These are phyloP conservation scores for Porites rus DNA, from an alignment of 92 coral and sea anemone species.

Conservation along the genomic window DNA sequence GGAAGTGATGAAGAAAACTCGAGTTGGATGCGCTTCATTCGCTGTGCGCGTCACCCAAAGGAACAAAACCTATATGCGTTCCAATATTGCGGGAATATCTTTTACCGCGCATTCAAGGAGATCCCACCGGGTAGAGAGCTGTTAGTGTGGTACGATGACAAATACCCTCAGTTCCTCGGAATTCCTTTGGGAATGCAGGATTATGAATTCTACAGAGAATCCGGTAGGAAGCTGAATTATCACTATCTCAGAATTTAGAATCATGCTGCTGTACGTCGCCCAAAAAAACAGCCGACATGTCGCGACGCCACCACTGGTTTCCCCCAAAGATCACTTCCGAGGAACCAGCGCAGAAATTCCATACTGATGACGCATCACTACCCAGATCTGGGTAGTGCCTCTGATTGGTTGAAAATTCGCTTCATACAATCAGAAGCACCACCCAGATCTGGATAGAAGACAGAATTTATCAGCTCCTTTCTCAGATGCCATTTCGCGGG, in stretches of 20 bases:
- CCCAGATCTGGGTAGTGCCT: too few species aligned
- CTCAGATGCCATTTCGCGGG: too few species aligned
- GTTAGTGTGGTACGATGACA: slow-evolving; percentile 96
- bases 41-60: slow-evolving; percentile 88
- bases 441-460: too few species aligned
- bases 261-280: not conserved
- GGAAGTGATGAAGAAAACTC: slow-evolving; percentile 93
- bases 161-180: slow-evolving; percentile 87
- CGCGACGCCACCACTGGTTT: too few species aligned
- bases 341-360: too few species aligned
- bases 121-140: slow-evolving; percentile 88
- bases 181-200: slow-evolving; percentile 85
- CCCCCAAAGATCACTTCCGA: too few species aligned
- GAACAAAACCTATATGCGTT: slow-evolving; percentile 96
- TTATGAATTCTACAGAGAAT: slow-evolving; percentile 33
- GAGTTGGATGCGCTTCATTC: slow-evolving; percentile 98
- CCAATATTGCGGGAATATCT: slow-evolving; percentile 91
- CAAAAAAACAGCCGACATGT: too few species aligned
- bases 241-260: not conserved
- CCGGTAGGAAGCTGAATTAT: slow-evolving; percentile 19
- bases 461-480: too few species aligned
- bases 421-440: too few species aligned
- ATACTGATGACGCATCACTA: too few species aligned
- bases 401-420: too few species aligned
- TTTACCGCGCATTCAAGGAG: slow-evolving; percentile 93